phyloP scores from a whole-genome alignment of 1,140 invertebrate genomes.

The Parasteatoda tepidariorum region DNA sequence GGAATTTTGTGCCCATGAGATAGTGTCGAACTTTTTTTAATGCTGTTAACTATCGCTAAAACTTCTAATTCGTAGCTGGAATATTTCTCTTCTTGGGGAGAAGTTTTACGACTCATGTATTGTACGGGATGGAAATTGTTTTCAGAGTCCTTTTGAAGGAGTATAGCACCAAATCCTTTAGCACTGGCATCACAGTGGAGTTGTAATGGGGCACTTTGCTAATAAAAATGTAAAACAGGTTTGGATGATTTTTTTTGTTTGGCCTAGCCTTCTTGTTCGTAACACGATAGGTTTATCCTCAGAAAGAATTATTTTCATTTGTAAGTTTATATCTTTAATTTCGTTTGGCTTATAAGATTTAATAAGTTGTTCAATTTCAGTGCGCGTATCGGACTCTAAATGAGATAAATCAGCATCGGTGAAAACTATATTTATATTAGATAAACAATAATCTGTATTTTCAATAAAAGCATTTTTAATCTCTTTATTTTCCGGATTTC shows the following conservation, averaged over 20 bases:
- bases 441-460: no score
- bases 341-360: background rate
- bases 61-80: conserved; percentile 7
- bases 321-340: background rate
- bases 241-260: conserved; percentile 58
- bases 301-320: background rate
- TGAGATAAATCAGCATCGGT: background rate
- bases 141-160: conserved; percentile 68
- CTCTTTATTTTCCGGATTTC: no score
- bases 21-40: conserved; percentile 26
- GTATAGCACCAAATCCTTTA: conserved; percentile 70
- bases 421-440: background rate
- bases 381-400: background rate
- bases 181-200: conserved; percentile 65
- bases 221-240: conserved; percentile 64
- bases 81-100: conserved; percentile 5
- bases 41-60: background rate
- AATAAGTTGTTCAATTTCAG: background rate
- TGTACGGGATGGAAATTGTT: background rate
- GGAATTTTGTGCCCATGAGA: conserved; percentile 24
- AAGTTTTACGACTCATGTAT: background rate
- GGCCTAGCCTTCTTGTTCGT: background rate
- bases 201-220: conserved; percentile 39
- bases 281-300: background rate
- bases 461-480: no score